Evolutionary conservation across 2,888 invertebrate genomes (phyloP), one percentile per base, ranked within the genome.

Genomic region (Drosophila demipolita): DNA sequence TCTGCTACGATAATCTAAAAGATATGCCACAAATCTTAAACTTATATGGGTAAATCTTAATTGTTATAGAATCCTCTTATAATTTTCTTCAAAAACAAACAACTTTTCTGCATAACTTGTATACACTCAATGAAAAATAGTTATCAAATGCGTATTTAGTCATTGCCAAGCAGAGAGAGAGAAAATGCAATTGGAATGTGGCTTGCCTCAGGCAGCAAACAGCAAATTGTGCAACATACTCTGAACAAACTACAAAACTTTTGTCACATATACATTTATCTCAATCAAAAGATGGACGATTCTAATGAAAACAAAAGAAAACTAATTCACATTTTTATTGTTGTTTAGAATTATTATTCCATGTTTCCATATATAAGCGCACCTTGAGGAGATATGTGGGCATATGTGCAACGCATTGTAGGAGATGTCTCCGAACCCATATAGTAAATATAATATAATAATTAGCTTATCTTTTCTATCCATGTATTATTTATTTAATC

Each of bases 161-260:
- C 48, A 42, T n/a, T 33, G 33, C 45, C 49, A 40, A 49, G 36
- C 64, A 53, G 38, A 35, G 32, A 45, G 36, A 40, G 7, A 36
- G 15, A 4, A 20, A 45, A 66, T 78, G 72, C 35, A 60, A 66
- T 74, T 66, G 66, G 50, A 58, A 71, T 66, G 57, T 54, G 42
- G 15, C 29, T 20, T 50, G 61, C 36, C 15, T 20, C 49, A 40
- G 20, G 23, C 42, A 17, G 20, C 8, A 23, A 12, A n/a, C 33
- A 35, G 54, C 66, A 66, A 78, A 53, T 60, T 65, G 75, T 66
- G 58, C 54, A 75, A 58, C 60, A 69, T 48, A 63, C 59, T 68
- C 45, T 52, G 65, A 59, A 50, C 60, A 59, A 66, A 53, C 42
- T 50, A 54, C 61, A 65, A 76, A 76, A 59, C 29, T 63, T 66